Conservation (phyloP, 2,113 vertebrate species). For the Symphodus melops region DNA sequence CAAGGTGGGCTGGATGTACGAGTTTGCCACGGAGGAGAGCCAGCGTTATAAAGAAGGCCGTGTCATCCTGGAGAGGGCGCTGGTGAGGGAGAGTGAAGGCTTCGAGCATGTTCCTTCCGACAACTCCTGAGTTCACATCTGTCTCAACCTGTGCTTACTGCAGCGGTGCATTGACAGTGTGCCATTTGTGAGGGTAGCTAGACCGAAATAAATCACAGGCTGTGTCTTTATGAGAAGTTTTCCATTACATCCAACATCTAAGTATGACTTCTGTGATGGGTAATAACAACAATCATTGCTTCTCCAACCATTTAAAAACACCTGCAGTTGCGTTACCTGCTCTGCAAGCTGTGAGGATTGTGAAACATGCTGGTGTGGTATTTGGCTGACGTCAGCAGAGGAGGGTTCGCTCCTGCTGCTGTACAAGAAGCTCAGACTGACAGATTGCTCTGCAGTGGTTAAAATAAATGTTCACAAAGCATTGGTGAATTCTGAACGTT, state of each 20-base stretch:
- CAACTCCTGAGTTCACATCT: conserved; percentile 85
- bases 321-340: conserved; percentile 23
- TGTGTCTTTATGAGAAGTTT: conserved; percentile 28
- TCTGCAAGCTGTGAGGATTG: conserved; percentile 8
- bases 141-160: not conserved
- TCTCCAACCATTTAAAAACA: conserved; percentile 31
- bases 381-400: conserved; percentile 13
- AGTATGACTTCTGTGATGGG: conserved; percentile 12
- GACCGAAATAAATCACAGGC: conserved; percentile 38
- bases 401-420: not conserved
- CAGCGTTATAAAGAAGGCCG: conserved; percentile 98
- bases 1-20: conserved; percentile 99
- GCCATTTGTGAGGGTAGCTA: conserved; percentile 49
- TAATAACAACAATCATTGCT: conserved; percentile 24
- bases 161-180: conserved; percentile 43
- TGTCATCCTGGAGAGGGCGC: conserved; percentile 94
- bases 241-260: conserved; percentile 21
- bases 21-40: conserved; percentile 97
- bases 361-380: conserved; percentile 20
- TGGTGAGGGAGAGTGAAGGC: conserved; percentile 97
- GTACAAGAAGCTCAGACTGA: conserved; percentile 16
- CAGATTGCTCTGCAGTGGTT: not conserved
- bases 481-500: not conserved
- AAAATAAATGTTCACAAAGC: too few species aligned
- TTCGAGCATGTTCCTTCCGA: conserved; percentile 91